Percentiles rank a stretch among this genome's conserved stretches.
Evolutionary conservation across 2,888 invertebrate genomes (phyloP).

Genomic region (Papilio protenor): DNA sequence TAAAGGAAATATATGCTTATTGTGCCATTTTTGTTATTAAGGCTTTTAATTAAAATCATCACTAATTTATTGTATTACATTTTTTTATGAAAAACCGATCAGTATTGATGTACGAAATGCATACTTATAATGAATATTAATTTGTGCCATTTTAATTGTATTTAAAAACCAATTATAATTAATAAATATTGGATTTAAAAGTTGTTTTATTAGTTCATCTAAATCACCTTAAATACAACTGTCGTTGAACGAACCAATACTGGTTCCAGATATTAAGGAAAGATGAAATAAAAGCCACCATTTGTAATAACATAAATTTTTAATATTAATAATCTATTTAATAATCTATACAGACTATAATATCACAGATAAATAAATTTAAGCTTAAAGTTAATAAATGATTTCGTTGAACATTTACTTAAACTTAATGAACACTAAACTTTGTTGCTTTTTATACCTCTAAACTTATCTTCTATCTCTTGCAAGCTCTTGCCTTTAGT

Average conservation of each 20-base stretch:
- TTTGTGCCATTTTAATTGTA: conserved; percentile 60
- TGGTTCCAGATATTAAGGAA: conserved; percentile 17
- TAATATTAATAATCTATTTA: conserved; percentile 48
- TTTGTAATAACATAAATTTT: conserved; percentile 52
- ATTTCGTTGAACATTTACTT: conserved; percentile 49
- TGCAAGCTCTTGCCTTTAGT: conserved; percentile 88
- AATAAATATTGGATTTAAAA: conserved; percentile 58
- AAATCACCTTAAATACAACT: no score
- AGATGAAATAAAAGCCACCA: conserved; percentile 46
- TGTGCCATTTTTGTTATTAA: conserved; percentile 11
- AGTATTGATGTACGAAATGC: conserved; percentile 56
- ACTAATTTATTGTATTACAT: background rate
- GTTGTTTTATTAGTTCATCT: conserved; percentile 46
- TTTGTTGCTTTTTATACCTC: conserved; percentile 62
- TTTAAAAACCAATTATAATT: conserved; percentile 53
- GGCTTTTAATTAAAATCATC: background rate
- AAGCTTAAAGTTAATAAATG: conserved; percentile 61
- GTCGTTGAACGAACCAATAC: no score
- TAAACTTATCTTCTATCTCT: conserved; percentile 87
- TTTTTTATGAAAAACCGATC: background rate
- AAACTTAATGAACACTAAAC: conserved; percentile 53
- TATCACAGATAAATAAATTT: conserved; percentile 74
- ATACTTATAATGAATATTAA: conserved; percentile 56
- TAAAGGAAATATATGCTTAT: background rate
- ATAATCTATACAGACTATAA: conserved; percentile 62